Conservation (phyloP, 1,140 invertebrate genomes). For the Hesperophylax magnus region DNA sequence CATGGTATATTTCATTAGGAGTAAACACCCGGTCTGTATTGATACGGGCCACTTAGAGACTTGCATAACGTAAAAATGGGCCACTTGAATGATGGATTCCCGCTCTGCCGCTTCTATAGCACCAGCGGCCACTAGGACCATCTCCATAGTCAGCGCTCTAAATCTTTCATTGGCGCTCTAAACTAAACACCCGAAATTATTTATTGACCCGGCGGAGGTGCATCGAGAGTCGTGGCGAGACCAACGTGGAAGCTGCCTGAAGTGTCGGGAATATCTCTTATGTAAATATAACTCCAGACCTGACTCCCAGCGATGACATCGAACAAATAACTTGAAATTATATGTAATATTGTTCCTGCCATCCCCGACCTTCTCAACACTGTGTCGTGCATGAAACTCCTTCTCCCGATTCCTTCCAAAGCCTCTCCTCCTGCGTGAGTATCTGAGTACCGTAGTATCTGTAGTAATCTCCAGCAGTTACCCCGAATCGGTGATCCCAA, state of each 20-base stretch:
- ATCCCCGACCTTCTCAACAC: conserved; percentile 41
- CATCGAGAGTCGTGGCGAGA: neutral
- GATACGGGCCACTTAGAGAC: conserved; percentile 40
- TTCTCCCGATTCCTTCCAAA: neutral
- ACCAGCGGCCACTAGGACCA: neutral
- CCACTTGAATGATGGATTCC: conserved; percentile 40
- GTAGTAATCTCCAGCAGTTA: conserved; percentile 38
- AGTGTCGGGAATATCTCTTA: neutral
- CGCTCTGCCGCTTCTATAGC: neutral
- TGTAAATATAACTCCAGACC: too few relatives aligned
- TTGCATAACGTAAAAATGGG: conserved; percentile 45
- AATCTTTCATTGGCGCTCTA: conserved; percentile 51
- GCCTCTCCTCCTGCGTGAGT: neutral
- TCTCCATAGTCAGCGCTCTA: conserved; percentile 20
- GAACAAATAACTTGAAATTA: too few relatives aligned
- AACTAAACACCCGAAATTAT: conserved; percentile 39
- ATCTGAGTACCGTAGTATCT: too few relatives aligned
- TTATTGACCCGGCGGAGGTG: conserved; percentile 29
- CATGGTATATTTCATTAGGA: conserved; percentile 56
- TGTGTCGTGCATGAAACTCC: neutral
- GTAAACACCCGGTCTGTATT: conserved; percentile 50
- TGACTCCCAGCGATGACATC: too few relatives aligned
- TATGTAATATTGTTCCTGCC: neutral
- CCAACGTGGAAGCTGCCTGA: neutral
- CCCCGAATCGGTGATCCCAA: conserved; percentile 44